Evolutionary conservation across 1,140 invertebrate species (phyloP), one percentile per base, ranked within the genome.

Genomic region (Drosophila obscura): DNA sequence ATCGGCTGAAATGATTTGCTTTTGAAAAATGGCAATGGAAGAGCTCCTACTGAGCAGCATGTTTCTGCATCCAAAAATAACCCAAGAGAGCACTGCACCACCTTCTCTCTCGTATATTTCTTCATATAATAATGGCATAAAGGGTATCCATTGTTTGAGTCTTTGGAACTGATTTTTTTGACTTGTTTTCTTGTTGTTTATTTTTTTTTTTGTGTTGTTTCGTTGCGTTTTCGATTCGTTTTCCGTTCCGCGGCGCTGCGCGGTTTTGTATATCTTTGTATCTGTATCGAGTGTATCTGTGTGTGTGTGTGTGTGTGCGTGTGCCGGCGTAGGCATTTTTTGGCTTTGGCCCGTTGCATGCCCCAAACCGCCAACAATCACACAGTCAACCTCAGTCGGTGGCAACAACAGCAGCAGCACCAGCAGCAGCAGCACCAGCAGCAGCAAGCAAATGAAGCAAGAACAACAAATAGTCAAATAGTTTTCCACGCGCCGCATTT

Each of bases 361-460:
- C 60, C 63, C 61, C 72, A 48, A 64, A 59, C 75, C 69, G 56
- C 69, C 80, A 69, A 68, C 75, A 82, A 82, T 80, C 80, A 84
- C 64, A 82, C 50, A 75, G 69, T 73, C 69, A 77, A 77, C 71
- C 71, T 62, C 71, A 63, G 63, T 67, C 63, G 57, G 62, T 61
- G 57, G 58, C 69, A 73, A 73, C 59, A 64, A 59, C 16, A 55
- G 44, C 48, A 53, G 41, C 52, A 39, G 24, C 55, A 60, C 43
- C 19, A 73, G 35, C 46, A 51, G 48, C 57, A 57, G 43, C 55
- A 57, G 15, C 19, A 51, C 46, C 73, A 24, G 22, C 22, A 4
- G 22, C 22, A 56, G 60, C 24, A 22, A 50, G 28, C 63, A 66
- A 66, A 51, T 44, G 41, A 43, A 31, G 63, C 11, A 43, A 50